phyloP scores from a whole-genome alignment of 2,888 invertebrate species.

The Orthosia gothica region DNA sequence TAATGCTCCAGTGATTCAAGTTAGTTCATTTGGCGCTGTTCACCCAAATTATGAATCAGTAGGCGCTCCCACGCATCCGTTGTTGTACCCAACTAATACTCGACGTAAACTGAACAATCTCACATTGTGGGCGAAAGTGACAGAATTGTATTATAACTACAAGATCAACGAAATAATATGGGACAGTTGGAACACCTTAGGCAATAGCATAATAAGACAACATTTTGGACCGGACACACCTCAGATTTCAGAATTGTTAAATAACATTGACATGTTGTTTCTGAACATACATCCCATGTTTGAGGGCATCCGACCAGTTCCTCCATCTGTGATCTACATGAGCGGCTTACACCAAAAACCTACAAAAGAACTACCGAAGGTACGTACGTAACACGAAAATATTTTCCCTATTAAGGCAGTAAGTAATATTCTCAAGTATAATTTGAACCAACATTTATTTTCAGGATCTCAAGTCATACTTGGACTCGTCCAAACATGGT shows the following conservation, averaged over 20 bases:
- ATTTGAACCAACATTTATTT: not conserved
- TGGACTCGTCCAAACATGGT: constrained; percentile 77
- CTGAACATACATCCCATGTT: constrained; percentile 72
- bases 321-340: constrained; percentile 71
- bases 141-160: constrained; percentile 61
- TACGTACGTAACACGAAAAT: constrained; percentile 42
- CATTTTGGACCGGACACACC: constrained; percentile 67
- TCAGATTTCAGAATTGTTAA: constrained; percentile 55
- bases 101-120: constrained; percentile 66
- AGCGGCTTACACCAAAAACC: constrained; percentile 70
- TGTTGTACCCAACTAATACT: constrained; percentile 65
- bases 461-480: constrained; percentile 76
- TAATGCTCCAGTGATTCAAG: constrained; percentile 70
- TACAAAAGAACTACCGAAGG: constrained; percentile 68
- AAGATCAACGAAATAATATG: constrained; percentile 1
- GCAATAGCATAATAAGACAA: constrained; percentile 35
- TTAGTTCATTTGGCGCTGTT: constrained; percentile 71
- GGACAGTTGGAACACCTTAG: not conserved
- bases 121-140: constrained; percentile 70
- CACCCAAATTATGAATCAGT: constrained; percentile 58
- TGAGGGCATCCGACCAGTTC: constrained; percentile 70
- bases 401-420: too few relatives aligned
- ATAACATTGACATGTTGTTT: constrained; percentile 73
- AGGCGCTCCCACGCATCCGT: constrained; percentile 71
- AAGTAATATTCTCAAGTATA: not conserved